A percentile compares a stretch with the other conserved stretches of the same genome.
Evolutionary conservation across 2,797 vertebrate species (phyloP).

Genomic region (Pterois miles): DNA sequence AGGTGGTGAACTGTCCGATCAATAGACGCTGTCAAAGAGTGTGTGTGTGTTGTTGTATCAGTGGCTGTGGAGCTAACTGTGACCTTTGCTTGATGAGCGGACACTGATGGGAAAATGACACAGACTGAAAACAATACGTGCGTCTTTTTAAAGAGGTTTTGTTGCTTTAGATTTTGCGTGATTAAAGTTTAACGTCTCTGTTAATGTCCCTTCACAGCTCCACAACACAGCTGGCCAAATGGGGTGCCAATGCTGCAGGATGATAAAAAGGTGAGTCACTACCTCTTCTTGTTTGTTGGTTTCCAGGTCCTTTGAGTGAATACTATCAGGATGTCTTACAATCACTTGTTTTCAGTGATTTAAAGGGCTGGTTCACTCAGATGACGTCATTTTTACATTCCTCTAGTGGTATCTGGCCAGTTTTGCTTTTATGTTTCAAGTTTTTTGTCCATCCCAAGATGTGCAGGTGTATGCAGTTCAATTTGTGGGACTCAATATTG

Average conservation of each 20-base stretch:
- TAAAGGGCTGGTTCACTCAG: not conserved
- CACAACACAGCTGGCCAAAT: slow-evolving; percentile 88
- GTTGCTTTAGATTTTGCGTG: not conserved
- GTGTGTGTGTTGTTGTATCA: not conserved
- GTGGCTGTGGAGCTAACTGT: not conserved
- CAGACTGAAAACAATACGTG: not conserved
- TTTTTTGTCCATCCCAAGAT: not conserved
- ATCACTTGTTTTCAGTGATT: not conserved
- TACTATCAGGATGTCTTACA: not conserved
- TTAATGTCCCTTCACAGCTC: slow-evolving; percentile 70
- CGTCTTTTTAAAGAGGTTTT: not conserved
- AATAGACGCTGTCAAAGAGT: slow-evolving; percentile 30
- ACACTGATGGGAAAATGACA: slow-evolving; percentile 17
- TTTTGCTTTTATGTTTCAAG: not conserved
- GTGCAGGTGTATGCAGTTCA: not conserved
- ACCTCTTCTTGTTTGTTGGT: not conserved
- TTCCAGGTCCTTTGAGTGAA: not conserved
- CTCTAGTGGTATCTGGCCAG: not conserved
- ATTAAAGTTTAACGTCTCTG: slow-evolving; percentile 47
- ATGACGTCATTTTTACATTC: not conserved
- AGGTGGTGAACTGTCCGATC: slow-evolving; percentile 44
- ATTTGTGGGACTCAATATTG: not conserved
- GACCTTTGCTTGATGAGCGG: slow-evolving; percentile 26
- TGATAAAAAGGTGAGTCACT: slow-evolving; percentile 92
- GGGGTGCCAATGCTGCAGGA: slow-evolving; percentile 98